Conservation (phyloP, 37 sponge, comb jelly and placozoan genomes). For the Corticium candelabrum region DNA sequence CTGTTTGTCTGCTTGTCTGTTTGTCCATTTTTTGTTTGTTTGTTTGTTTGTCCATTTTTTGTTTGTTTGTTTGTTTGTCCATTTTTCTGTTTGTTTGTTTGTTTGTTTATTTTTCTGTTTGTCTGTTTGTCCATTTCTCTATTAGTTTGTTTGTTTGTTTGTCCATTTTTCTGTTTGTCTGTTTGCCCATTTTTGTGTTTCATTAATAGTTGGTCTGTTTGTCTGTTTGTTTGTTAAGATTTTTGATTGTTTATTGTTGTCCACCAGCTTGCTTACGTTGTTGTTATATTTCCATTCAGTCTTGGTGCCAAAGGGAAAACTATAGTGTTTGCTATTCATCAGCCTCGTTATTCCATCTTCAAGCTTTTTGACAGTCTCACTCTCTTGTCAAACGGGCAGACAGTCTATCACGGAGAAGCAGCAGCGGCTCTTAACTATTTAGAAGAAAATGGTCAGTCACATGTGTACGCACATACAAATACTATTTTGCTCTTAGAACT, state of each 20-base stretch:
- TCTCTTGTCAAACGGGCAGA: constrained; percentile 28
- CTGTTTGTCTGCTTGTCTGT: no score
- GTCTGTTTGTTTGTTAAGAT: no score
- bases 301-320: constrained; percentile 10
- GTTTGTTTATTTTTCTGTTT: no score
- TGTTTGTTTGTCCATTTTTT: no score
- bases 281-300: background rate
- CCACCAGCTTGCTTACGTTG: background rate
- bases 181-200: no score
- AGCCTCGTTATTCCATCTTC: constrained; percentile 34
- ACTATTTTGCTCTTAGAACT: background rate
- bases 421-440: constrained; percentile 26
- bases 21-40: no score
- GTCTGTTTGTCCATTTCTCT: no score
- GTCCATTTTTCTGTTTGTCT: no score
- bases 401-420: constrained; percentile 42
- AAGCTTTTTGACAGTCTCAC: constrained; percentile 48
- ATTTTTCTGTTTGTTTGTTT: no score
- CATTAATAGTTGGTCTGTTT: no score
- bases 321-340: constrained; percentile 35
- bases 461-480: background rate
- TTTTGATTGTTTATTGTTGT: background rate
- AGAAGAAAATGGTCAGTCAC: constrained; percentile 2
- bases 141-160: no score
- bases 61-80: no score